phyloP scores from a whole-genome alignment of 2,888 invertebrate species.

The Heliconius charithonia region DNA sequence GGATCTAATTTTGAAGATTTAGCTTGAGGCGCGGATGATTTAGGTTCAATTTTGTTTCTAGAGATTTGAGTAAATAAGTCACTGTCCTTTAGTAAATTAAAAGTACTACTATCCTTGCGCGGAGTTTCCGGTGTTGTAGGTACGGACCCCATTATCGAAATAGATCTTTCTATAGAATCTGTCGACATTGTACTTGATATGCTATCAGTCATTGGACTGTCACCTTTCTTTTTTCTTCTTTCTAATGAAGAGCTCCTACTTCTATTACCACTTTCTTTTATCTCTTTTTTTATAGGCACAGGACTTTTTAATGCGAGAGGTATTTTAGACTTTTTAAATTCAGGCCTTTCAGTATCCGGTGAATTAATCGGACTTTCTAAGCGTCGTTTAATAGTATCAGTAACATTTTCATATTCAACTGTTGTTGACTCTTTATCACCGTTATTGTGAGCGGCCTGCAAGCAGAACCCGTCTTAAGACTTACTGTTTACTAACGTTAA shows the following conservation, averaged over 20 bases:
- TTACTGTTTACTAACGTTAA: constrained; percentile 41
- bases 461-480: constrained; percentile 61
- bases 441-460: constrained; percentile 62
- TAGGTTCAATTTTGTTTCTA: constrained; percentile 66
- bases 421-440: constrained; percentile 48
- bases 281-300: constrained; percentile 66
- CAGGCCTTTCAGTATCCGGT: constrained; percentile 70
- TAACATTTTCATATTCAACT: constrained; percentile 83
- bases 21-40: constrained; percentile 38
- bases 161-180: constrained; percentile 57
- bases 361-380: constrained; percentile 76
- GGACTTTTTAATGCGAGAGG: constrained; percentile 75
- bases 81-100: constrained; percentile 87
- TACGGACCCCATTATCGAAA: constrained; percentile 49
- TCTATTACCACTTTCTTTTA: constrained; percentile 63
- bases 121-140: constrained; percentile 69
- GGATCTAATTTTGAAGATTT: constrained; percentile 55
- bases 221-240: constrained; percentile 50
- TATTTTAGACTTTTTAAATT: constrained; percentile 74
- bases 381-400: constrained; percentile 86
- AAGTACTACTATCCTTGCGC: constrained; percentile 83
- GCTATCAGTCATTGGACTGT: constrained; percentile 52
- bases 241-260: constrained; percentile 66
- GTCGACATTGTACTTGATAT: constrained; percentile 55
- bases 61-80: constrained; percentile 88